Evolutionary conservation across 2,113 vertebrate genomes (phyloP), one percentile per base, ranked within the genome.

Genomic region (Centropus unirufus): DNA sequence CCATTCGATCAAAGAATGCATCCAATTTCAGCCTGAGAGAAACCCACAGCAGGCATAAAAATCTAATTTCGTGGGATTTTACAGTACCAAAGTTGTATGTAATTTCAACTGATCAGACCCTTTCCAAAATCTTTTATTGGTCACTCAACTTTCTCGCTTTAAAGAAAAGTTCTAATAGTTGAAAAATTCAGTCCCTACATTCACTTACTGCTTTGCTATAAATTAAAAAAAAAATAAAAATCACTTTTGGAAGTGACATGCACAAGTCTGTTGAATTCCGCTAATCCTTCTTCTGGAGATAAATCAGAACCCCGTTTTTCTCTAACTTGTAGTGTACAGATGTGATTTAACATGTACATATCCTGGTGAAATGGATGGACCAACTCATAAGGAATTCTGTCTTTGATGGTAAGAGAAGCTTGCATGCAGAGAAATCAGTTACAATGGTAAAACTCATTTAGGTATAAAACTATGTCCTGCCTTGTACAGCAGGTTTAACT

Each of bases 1-100:
- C 54, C 78, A 94, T 96, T 97, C 92, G 76, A 84, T 94, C 89
- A 83, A 86, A 90, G 87, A 97, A 97, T 90, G 58, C 91, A 96
- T 94, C 95, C 32, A 64, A 92, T 97, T 97, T 96, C 57, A 51
- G 91, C 58, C 87, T 57, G 73, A 76, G 67, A 92, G 93, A 85
- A 95, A 81, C 9, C 96, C 92, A 82, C 29, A 86, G 87, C 12
- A 62, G 84, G 64, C 90, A 93, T 26, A 82, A 92, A 94, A 95
- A 96, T 89, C 84, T 86, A 4, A 94, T 97, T 98, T 97, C 87
- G 96, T 95, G 81, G 19, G 30, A 30, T 57, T 76, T 69, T 42
- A 63, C 40, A 44, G 32, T 30, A 58, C n/a, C n/a, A 84, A 81
- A 14, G 8, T 61, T 49, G 9, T 47, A 8, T 24, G 46, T 17